A percentile compares a stretch with the other conserved stretches of the same genome.
Evolutionary conservation across 1,140 invertebrate species (phyloP).

Genomic region (Trypoxylus dichotomus): DNA sequence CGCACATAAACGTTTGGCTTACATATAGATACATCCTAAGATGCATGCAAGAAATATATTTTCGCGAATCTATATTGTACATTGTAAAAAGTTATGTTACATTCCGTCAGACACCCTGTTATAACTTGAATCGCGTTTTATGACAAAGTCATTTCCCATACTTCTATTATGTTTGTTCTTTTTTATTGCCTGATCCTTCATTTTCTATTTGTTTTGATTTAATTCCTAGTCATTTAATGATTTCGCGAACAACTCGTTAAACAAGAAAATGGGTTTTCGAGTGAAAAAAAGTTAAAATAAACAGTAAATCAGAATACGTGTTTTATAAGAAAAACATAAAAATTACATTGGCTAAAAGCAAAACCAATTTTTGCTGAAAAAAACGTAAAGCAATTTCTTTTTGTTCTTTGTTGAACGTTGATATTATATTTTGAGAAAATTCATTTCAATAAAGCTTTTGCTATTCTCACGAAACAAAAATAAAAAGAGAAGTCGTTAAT

Average conservation of each 20-base stretch:
- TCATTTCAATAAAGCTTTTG: too few species aligned
- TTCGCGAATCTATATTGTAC: constrained; percentile 39
- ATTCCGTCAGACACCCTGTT: constrained; percentile 37
- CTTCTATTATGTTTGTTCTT: constrained; percentile 19
- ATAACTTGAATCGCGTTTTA: constrained; percentile 40
- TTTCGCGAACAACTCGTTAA: not conserved
- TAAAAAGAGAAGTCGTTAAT: too few species aligned
- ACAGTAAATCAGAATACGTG: too few species aligned
- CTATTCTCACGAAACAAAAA: too few species aligned
- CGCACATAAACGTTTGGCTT: constrained; percentile 43
- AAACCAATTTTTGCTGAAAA: too few species aligned
- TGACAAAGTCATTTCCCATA: constrained; percentile 27
- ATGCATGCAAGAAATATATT: constrained; percentile 10
- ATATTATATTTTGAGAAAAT: too few species aligned
- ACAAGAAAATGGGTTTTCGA: not conserved
- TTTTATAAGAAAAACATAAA: too few species aligned
- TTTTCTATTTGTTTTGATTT: constrained; percentile 18
- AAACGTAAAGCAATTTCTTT: too few species aligned
- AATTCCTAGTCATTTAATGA: not conserved
- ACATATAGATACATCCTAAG: constrained; percentile 38
- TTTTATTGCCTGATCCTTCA: not conserved
- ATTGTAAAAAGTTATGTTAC: constrained; percentile 39
- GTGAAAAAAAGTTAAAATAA: not conserved
- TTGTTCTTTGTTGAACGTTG: too few species aligned
- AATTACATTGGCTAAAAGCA: too few species aligned